Evolutionary conservation across 2,888 invertebrate genomes (phyloP).

Genomic region (Quadriops clusia): DNA sequence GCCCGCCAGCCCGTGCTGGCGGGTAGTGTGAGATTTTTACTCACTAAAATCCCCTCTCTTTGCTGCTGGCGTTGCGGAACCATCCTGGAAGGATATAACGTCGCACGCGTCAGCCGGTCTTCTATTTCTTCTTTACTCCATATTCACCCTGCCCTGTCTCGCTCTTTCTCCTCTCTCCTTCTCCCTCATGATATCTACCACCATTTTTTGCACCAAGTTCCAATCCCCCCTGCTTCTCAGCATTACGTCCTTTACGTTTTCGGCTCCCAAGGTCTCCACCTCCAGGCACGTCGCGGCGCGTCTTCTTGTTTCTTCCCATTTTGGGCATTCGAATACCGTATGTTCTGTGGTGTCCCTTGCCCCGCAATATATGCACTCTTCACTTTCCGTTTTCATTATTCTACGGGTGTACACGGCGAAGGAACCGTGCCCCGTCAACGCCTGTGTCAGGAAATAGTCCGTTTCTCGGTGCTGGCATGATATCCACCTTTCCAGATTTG

Average conservation of each 20-base stretch:
- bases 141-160: no score
- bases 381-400: background rate
- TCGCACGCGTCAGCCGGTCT: no score
- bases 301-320: background rate
- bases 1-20: no score
- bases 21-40: no score
- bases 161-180: slow-evolving; percentile 1
- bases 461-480: no score
- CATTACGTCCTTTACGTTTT: background rate
- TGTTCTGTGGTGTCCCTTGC: background rate
- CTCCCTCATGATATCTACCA: background rate
- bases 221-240: background rate
- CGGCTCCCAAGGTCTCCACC: background rate
- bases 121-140: no score
- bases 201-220: background rate
- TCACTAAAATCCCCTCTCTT: no score
- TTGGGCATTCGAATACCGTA: background rate
- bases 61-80: no score
- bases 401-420: slow-evolving; percentile 1
- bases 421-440: no score
- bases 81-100: no score
- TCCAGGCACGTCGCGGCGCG: background rate
- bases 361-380: background rate
- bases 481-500: no score
- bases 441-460: no score